These are phyloP conservation scores for Pandemis corylana DNA, from an alignment of 2,888 invertebrate genomes.

Conservation along the genomic window DNA sequence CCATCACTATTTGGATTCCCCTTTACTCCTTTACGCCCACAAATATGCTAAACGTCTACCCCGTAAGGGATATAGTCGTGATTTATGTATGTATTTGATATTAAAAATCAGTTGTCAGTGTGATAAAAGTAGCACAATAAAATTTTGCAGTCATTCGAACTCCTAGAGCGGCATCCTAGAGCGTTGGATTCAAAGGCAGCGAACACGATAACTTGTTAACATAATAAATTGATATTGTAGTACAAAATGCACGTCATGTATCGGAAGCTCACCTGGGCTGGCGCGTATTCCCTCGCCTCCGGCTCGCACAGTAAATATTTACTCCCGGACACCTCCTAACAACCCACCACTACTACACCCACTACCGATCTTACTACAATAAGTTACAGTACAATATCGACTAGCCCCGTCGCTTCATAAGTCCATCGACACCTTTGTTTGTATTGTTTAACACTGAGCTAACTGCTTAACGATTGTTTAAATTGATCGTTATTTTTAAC, in stretches of 20 bases:
- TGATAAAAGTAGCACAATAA: no score
- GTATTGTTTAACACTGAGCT: slow-evolving; percentile 51
- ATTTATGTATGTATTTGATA: no score
- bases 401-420: slow-evolving; percentile 39
- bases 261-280: slow-evolving; percentile 29
- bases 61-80: no score
- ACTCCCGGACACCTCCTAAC: slow-evolving; percentile 52
- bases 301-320: slow-evolving; percentile 41
- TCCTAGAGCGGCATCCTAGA: no score
- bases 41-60: no score
- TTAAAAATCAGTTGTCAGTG: no score
- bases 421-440: slow-evolving; percentile 59
- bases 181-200: no score
- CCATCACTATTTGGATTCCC: no score
- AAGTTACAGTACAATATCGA: slow-evolving; percentile 46
- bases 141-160: no score
- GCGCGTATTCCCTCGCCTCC: slow-evolving; percentile 10
- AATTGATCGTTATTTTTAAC: slow-evolving; percentile 67
- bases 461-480: slow-evolving; percentile 64
- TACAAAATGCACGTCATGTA: not conserved
- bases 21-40: no score
- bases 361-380: slow-evolving; percentile 44
- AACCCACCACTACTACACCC: slow-evolving; percentile 8
- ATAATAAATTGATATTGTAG: no score
- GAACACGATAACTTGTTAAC: no score